Conservation (phyloP, 2,888 invertebrate genomes). For the Spisula solida region DNA sequence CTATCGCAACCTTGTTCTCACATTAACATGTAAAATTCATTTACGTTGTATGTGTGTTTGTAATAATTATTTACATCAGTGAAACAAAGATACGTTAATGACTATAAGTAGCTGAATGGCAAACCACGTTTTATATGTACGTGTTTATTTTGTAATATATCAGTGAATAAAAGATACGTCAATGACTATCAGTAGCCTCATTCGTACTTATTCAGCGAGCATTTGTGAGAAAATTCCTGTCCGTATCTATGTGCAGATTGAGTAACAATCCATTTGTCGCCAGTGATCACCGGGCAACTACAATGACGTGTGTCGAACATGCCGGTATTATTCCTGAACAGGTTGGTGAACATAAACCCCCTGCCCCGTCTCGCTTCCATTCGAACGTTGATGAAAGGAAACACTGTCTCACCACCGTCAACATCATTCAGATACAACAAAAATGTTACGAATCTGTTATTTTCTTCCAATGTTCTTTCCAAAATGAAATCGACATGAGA, state of each 20-base stretch:
- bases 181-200: neutral
- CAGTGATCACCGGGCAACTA: conserved; percentile 23
- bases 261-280: conserved; percentile 12
- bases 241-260: neutral
- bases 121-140: no score
- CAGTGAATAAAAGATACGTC: no score
- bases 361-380: conserved; percentile 1
- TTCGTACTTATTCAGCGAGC: neutral
- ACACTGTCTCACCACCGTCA: conserved; percentile 21
- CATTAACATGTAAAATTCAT: no score
- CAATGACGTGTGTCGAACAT: neutral
- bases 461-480: neutral
- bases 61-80: no score
- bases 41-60: no score
- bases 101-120: no score
- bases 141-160: no score
- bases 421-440: conserved; percentile 30
- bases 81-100: no score
- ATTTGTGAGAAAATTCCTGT: conserved; percentile 25
- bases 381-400: conserved; percentile 5
- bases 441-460: conserved; percentile 19
- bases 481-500: neutral
- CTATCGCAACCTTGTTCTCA: no score
- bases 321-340: neutral
- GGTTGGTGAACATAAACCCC: conserved; percentile 8